These are phyloP conservation scores for Dynastes tityus DNA, from an alignment of 2,888 invertebrate genomes.

Conservation along the genomic window DNA sequence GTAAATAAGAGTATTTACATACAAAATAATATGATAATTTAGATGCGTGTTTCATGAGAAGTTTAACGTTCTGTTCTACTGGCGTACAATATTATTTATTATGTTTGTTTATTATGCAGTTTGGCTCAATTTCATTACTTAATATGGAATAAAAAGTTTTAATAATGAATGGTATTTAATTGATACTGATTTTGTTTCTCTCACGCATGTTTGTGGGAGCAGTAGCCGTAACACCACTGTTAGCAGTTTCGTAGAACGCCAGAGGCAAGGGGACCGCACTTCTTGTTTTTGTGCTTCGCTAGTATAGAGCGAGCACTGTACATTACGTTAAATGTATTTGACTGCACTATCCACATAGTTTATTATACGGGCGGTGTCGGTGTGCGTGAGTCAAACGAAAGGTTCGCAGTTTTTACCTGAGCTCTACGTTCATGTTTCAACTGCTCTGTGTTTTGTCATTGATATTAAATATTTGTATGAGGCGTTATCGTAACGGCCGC, in stretches of 20 bases:
- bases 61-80: too few relatives aligned
- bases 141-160: background rate
- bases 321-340: background rate
- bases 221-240: background rate
- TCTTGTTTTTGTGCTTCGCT: constrained; percentile 27
- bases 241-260: constrained; percentile 25
- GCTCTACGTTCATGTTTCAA: background rate
- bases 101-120: too few relatives aligned
- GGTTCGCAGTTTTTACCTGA: constrained; percentile 5
- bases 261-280: constrained; percentile 23
- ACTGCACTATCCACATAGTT: background rate
- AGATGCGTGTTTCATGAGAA: too few relatives aligned
- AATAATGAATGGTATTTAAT: constrained; percentile 24
- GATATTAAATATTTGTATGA: background rate
- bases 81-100: too few relatives aligned
- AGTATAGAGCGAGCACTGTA: background rate
- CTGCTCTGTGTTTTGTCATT: background rate
- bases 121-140: too few relatives aligned
- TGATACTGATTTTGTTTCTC: constrained; percentile 11
- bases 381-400: constrained; percentile 5
- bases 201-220: background rate
- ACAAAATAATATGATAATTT: too few relatives aligned
- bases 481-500: background rate
- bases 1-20: too few relatives aligned
- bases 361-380: constrained; percentile 4